A percentile compares a stretch with the other conserved stretches of the same genome.
These are phyloP conservation scores for Pteruthius melanotis DNA, from an alignment of 2,113 vertebrate genomes.

Conservation along the genomic window DNA sequence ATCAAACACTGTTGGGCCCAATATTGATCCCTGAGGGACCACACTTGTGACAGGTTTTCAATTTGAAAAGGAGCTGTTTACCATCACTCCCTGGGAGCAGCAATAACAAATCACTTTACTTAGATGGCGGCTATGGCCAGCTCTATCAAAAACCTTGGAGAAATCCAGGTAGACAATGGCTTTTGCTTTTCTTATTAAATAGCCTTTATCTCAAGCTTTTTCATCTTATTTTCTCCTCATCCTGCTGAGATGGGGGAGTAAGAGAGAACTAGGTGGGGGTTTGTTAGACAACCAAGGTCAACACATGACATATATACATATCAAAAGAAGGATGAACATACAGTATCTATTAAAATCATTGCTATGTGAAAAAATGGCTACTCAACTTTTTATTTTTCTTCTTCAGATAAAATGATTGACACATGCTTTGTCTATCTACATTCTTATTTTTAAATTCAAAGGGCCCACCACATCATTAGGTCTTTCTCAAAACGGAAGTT, in stretches of 20 bases:
- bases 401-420: neutral
- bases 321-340: neutral
- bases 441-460: neutral
- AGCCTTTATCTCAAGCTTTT: neutral
- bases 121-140: neutral
- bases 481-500: neutral
- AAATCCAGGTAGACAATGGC: neutral
- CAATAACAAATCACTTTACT: neutral
- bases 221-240: neutral
- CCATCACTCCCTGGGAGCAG: neutral
- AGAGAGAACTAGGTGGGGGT: neutral
- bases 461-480: accelerated
- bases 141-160: neutral
- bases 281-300: neutral
- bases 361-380: neutral
- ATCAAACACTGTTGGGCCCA: neutral
- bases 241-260: neutral
- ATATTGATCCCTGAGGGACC: neutral
- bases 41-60: neutral
- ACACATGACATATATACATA: neutral
- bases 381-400: neutral
- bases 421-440: neutral
- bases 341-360: neutral
- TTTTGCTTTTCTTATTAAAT: neutral
- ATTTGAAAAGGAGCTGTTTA: neutral